Evolutionary conservation across 1,140 invertebrate species (phyloP).

Genomic region (Phortica variegata): DNA sequence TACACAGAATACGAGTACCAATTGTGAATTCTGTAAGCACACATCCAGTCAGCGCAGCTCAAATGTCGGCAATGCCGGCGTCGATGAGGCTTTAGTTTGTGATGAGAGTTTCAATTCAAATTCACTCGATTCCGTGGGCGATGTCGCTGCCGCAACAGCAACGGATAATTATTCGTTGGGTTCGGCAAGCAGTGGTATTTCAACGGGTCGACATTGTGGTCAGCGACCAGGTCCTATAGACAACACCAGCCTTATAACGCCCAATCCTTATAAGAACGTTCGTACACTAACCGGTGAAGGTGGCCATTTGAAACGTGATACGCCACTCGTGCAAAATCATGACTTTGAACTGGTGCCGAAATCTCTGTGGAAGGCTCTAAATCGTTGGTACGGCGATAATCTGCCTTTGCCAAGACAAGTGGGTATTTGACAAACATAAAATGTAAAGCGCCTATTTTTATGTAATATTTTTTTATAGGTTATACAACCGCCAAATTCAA

Average conservation of each 20-base stretch:
- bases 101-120: slow-evolving; percentile 67
- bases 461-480: slow-evolving; percentile 59
- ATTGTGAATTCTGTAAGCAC: slow-evolving; percentile 49
- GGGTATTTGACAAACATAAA: slow-evolving; percentile 32
- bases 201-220: slow-evolving; percentile 50
- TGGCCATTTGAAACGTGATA: slow-evolving; percentile 72
- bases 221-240: slow-evolving; percentile 74
- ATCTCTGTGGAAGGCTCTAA: slow-evolving; percentile 79
- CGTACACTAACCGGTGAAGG: slow-evolving; percentile 81
- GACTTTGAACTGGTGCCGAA: slow-evolving; percentile 85
- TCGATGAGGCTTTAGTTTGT: slow-evolving; percentile 64
- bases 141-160: slow-evolving; percentile 60
- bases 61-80: slow-evolving; percentile 9
- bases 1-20: slow-evolving; percentile 59
- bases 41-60: slow-evolving; percentile 24
- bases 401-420: slow-evolving; percentile 78
- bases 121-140: slow-evolving; percentile 65
- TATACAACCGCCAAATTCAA: slow-evolving; percentile 62
- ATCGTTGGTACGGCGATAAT: slow-evolving; percentile 82
- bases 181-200: slow-evolving; percentile 63
- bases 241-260: slow-evolving; percentile 69
- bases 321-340: slow-evolving; percentile 67
- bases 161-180: slow-evolving; percentile 59
- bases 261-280: slow-evolving; percentile 64
- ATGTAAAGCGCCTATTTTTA: neutral